These are phyloP conservation scores for Agrotis exclamationis DNA, from an alignment of 2,888 invertebrate genomes.

Conservation along the genomic window DNA sequence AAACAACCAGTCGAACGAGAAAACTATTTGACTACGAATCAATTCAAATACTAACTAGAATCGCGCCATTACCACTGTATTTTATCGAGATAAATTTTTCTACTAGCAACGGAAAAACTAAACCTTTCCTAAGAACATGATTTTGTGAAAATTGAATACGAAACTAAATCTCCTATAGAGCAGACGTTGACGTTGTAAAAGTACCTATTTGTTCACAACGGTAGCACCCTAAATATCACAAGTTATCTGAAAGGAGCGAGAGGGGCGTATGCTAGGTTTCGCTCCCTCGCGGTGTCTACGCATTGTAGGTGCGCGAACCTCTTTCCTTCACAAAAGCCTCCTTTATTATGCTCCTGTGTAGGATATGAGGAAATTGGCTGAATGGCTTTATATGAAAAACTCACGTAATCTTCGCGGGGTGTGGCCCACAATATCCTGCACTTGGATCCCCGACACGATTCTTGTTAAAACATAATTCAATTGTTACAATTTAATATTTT, in stretches of 20 bases:
- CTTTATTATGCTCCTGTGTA: constrained; percentile 89
- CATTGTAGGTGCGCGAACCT: constrained; percentile 88
- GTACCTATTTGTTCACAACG: constrained; percentile 81
- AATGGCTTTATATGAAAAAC: constrained; percentile 90
- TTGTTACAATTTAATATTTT: constrained; percentile 72
- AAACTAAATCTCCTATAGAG: constrained; percentile 73
- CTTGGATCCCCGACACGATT: constrained; percentile 78
- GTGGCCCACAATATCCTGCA: constrained; percentile 86
- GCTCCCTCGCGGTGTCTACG: constrained; percentile 80
- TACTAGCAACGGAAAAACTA: constrained; percentile 56
- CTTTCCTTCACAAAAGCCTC: constrained; percentile 88
- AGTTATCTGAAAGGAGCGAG: constrained; percentile 79
- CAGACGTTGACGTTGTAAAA: constrained; percentile 76
- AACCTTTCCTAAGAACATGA: constrained; percentile 68
- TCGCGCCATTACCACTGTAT: constrained; percentile 17
- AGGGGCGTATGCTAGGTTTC: constrained; percentile 81
- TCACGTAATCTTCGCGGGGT: constrained; percentile 87
- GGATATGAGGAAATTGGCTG: constrained; percentile 90
- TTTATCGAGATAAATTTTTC: constrained; percentile 45
- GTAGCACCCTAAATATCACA: constrained; percentile 80
- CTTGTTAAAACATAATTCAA: constrained; percentile 76
- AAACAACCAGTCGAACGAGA: constrained; percentile 8
- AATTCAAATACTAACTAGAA: constrained; percentile 26
- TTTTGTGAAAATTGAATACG: constrained; percentile 76
- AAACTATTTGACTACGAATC: constrained; percentile 33